These are phyloP conservation scores for Drosophila quinaria DNA, from an alignment of 2,888 invertebrate genomes.

Conservation along the genomic window DNA sequence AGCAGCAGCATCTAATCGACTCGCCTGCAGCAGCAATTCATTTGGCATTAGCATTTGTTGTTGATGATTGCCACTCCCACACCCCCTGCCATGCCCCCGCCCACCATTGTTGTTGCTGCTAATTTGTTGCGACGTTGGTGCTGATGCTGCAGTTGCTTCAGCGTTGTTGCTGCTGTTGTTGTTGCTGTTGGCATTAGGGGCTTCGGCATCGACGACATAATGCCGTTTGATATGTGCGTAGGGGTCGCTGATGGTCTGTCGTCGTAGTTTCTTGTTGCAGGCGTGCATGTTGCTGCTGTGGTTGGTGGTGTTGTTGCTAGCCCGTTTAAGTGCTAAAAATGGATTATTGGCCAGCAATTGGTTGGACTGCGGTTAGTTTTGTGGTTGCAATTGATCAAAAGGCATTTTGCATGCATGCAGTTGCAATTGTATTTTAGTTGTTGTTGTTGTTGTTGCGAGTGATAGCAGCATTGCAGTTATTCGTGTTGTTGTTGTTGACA, in stretches of 20 bases:
- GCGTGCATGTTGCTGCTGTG: conserved; percentile 37
- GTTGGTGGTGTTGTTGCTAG: conserved; percentile 52
- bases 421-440: conserved; percentile 45
- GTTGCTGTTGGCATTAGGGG: conserved; percentile 64
- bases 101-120: conserved; percentile 46
- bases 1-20: conserved; percentile 56
- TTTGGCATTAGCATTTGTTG: conserved; percentile 73
- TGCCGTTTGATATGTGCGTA: conserved; percentile 82
- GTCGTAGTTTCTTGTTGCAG: conserved; percentile 80
- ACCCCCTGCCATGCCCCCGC: conserved; percentile 35
- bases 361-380: conserved; percentile 76
- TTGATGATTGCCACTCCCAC: conserved; percentile 58
- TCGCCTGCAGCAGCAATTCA: conserved; percentile 65
- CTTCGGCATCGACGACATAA: conserved; percentile 60
- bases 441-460: conserved; percentile 33
- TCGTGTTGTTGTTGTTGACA: conserved; percentile 31
- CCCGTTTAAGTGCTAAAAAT: conserved; percentile 84
- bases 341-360: conserved; percentile 83
- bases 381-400: conserved; percentile 36
- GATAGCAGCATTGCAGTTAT: conserved; percentile 16
- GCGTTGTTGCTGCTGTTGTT: conserved; percentile 41
- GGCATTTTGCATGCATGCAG: conserved; percentile 40
- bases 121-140: conserved; percentile 61
- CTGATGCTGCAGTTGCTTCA: conserved; percentile 29
- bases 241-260: conserved; percentile 84